These are phyloP conservation scores for Eilema sororculum DNA, from an alignment of 2,888 invertebrate genomes.

Conservation along the genomic window DNA sequence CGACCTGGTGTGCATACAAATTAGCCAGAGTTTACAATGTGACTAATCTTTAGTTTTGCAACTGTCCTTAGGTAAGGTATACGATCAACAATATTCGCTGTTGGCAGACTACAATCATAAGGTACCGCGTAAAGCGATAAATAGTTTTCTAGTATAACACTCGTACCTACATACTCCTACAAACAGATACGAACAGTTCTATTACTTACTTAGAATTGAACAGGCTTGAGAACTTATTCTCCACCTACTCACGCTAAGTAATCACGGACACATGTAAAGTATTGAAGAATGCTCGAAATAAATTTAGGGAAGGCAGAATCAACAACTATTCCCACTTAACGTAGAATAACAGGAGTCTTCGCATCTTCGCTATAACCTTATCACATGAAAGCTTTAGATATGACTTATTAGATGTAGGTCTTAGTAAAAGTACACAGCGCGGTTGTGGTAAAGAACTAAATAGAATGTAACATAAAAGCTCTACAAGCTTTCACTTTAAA, in stretches of 20 bases:
- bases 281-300: too few relatives aligned
- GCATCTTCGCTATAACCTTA: too few relatives aligned
- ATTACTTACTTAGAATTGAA: background rate
- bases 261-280: background rate
- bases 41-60: slow-evolving; percentile 65
- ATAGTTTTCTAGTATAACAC: background rate
- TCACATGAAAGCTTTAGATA: background rate
- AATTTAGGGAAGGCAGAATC: background rate
- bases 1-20: slow-evolving; percentile 63
- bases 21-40: slow-evolving; percentile 53
- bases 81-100: slow-evolving; percentile 26
- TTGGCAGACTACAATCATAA: background rate
- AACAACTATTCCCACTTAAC: background rate
- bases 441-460: background rate
- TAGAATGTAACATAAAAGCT: background rate
- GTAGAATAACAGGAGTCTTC: background rate
- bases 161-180: background rate
- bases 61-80: slow-evolving; percentile 36
- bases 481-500: background rate
- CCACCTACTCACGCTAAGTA: background rate
- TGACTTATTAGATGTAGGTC: background rate
- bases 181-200: background rate
- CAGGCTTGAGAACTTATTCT: background rate
- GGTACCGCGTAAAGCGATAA: background rate
- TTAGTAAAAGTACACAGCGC: background rate